phyloP scores from a whole-genome alignment of 2,113 vertebrate genomes.

The Rhabdomys dilectus region DNA sequence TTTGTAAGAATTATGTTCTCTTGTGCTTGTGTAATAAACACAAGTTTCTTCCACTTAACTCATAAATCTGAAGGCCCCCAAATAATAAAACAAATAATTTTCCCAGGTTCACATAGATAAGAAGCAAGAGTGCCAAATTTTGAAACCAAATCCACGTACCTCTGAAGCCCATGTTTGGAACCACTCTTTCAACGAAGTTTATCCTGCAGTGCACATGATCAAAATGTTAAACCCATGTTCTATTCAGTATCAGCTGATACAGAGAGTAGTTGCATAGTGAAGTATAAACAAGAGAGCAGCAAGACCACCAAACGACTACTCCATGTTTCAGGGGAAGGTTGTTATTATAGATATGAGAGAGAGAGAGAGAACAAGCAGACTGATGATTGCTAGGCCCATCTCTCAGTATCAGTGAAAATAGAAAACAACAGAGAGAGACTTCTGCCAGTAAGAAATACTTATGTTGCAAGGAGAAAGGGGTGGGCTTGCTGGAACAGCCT shows the following conservation, averaged over 20 bases:
- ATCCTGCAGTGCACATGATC: neutral
- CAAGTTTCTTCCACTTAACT: neutral
- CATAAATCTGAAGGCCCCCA: neutral
- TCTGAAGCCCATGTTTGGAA: neutral
- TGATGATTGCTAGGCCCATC: neutral
- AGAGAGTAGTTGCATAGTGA: slow-evolving; percentile 43
- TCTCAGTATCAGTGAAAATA: neutral
- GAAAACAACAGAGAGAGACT: neutral
- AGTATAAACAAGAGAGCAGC: neutral
- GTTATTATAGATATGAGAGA: neutral
- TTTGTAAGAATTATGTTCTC: neutral
- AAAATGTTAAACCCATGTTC: slow-evolving; percentile 28
- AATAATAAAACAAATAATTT: neutral
- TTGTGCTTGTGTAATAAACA: neutral
- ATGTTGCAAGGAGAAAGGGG: neutral
- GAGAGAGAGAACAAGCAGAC: neutral
- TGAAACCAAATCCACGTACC: neutral
- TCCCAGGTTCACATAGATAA: neutral
- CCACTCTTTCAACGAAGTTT: neutral
- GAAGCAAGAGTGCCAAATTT: neutral
- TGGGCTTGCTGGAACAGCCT: too few species aligned
- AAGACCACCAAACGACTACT: neutral
- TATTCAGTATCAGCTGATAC: neutral
- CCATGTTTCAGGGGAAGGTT: neutral
- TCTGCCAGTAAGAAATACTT: neutral